These are phyloP conservation scores for Tretioscincus oriximinensis DNA, from an alignment of 2,113 vertebrate species.

Conservation along the genomic window DNA sequence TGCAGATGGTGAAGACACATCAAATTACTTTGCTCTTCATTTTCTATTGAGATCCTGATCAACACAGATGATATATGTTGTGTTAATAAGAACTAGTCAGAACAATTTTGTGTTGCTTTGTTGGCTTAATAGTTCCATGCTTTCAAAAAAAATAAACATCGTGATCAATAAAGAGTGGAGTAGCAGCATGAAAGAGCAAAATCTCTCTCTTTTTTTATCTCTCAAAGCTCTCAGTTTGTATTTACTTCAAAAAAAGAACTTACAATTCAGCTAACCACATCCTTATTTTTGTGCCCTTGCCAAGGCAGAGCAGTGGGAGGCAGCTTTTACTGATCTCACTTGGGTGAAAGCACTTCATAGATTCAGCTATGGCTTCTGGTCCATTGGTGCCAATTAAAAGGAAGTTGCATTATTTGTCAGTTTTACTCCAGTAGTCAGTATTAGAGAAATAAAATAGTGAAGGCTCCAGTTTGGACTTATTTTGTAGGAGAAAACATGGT, in stretches of 20 bases:
- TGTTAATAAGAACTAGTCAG: too few relatives aligned
- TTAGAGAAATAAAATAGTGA: not conserved
- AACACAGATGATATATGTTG: not conserved
- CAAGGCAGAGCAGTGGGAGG: not conserved
- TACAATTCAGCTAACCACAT: not conserved
- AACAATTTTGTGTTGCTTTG: not conserved
- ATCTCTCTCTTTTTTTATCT: not conserved
- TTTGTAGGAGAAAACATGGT: not conserved
- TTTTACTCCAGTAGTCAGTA: not conserved
- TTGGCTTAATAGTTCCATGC: not conserved
- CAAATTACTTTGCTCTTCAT: not conserved
- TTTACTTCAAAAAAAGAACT: not conserved
- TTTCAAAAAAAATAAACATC: not conserved
- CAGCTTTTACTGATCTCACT: not conserved
- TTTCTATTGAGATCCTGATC: not conserved
- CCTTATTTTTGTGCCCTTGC: not conserved
- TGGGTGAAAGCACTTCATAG: not conserved
- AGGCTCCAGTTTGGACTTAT: not conserved
- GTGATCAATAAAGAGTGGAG: not conserved
- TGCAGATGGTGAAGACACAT: not conserved
- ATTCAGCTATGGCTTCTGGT: not conserved
- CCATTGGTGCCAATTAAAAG: constrained; percentile 4
- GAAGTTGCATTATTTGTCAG: constrained; percentile 9
- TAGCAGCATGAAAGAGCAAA: not conserved
- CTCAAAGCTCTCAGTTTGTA: not conserved